These are phyloP conservation scores for Abrostola tripartita DNA, from an alignment of 2,888 invertebrate genomes.

Conservation along the genomic window DNA sequence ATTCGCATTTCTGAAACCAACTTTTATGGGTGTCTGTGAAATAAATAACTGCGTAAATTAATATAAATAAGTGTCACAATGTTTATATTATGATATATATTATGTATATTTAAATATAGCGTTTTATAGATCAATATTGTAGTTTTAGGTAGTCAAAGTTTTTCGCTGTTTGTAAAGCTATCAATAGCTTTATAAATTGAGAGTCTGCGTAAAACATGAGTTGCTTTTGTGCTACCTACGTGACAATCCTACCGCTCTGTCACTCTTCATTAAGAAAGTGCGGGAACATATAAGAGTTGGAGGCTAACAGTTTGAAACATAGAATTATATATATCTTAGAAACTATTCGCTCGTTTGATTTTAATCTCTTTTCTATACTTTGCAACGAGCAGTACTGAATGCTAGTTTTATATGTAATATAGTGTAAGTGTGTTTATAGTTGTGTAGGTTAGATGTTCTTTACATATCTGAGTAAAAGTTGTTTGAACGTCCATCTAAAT, in stretches of 20 bases:
- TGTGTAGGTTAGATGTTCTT: conserved; percentile 63
- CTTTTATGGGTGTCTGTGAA: conserved; percentile 35
- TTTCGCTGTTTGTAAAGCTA: conserved; percentile 45
- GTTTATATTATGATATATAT: conserved; percentile 59
- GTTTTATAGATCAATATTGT: conserved; percentile 60
- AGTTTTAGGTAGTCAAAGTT: conserved; percentile 56
- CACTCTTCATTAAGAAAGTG: not conserved
- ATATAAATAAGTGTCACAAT: conserved; percentile 51
- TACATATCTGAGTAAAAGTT: conserved; percentile 61
- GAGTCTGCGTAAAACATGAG: conserved; percentile 13
- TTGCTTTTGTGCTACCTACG: conserved; percentile 33
- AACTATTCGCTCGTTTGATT: conserved; percentile 72
- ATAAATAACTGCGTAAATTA: conserved; percentile 38
- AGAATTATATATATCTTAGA: conserved; percentile 53
- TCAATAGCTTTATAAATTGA: conserved; percentile 20
- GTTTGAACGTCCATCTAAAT: conserved; percentile 53
- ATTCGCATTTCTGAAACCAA: conserved; percentile 29
- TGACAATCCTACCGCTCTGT: not conserved
- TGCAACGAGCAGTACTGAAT: conserved; percentile 73
- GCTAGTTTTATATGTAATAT: conserved; percentile 54
- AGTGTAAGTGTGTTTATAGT: conserved; percentile 69
- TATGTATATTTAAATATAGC: conserved; percentile 57
- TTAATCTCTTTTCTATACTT: conserved; percentile 56
- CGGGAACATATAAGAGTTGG: conserved; percentile 11
- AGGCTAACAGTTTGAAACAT: conserved; percentile 34